Base-by-base conservation (phyloP, 2,797 vertebrate genomes). In the Podarcis lilfordi region DNA sequence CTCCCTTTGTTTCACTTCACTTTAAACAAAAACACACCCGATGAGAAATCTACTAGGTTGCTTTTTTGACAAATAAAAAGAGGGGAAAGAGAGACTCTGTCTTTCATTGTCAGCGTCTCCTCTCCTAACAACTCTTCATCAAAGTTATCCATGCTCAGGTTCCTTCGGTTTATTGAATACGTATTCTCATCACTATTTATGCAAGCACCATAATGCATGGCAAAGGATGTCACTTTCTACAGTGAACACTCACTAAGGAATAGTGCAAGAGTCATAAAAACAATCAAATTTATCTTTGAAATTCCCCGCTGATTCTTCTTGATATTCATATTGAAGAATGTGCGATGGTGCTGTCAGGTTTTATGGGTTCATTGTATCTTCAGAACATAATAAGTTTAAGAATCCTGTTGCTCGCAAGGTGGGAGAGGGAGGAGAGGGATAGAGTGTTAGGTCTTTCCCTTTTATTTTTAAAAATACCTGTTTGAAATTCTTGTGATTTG, bases 261-360 rank as follows among this genome's bases (percentile, higher is more conserved):
- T 84, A 21, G 50, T 92, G 64, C 32, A 55, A 43, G 76, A 92
- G 81, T 1, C n/a, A 89, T 32, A 88, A 92, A 80, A n/a, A 1
- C 3, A 84, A 4, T 55, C 66, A 84, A 43, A 27, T 78, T 89
- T 91, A 87, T 82, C 40, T 85, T 89, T 82, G 3, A 82, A 86
- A 89, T 89, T 93, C 59, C 23, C 90, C n/a, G 13, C 7, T 92
- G 37, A 45, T 86, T 93, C 93, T 85, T 27, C 74, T 76, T 85
- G 27, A 85, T 79, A 1, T 85, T 94, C 61, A 29, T 64, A 13
- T 81, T 82, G 69, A 78, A 69, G 71, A 21, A 89, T 84, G 55
- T 11, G 3, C n/a, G 50, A 50, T 81, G 66, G 40, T 86, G 23
- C 59, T 1, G 74, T 64, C 32, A 91, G 75, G 10, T 55, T 2